Base-by-base conservation (phyloP, 2,113 vertebrate genomes). In the Alethe castanea region DNA sequence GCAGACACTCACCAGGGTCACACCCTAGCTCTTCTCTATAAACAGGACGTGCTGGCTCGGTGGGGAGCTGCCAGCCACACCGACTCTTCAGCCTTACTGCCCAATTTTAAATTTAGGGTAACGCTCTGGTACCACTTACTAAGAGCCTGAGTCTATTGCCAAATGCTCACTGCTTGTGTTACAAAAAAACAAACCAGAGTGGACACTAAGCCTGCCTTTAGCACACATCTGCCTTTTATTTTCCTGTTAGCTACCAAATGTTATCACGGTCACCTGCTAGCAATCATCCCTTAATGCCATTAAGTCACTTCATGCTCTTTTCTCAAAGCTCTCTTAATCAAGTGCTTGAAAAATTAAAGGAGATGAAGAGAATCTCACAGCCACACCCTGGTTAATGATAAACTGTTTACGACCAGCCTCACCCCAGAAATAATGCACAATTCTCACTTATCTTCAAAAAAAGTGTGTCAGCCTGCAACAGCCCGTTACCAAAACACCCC, bases 381-480 rank as follows among this genome's bases (percentile, higher is more conserved):
- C 22, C 71, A 53, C 38, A 19, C 36, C 28, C 50, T 23, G 16
- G 90, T 95, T 88, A 96, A 92, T 28, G 33, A 86, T 77, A 80
- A 95, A 92, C 92, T 47, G 86, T 88, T 92, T 84, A 89, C 10
- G 20, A 33, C 33, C 36, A 77, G 45, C 67, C 88, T 50, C 54
- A 62, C 42, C 79, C 64, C 35, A 93, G 67, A 89, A 81, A 72
- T 57, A 28, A 79, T 40, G 47, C 3, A 47, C 31, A 45, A 35
- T 64, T 87, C 86, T 67, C 24, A 67, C 65, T 72, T 67, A 86
- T 61, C 69, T 73, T 36, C 16, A 42, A 9, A 70, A 91, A 61
- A 73, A 42, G 28, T 19, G 26, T 11, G 19, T 14, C 74, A 76
- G 35, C 54, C 33, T 6, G 12, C 44, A 81, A 53, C 8, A 59